A percentile compares a stretch with the other conserved stretches of the same genome.
Conservation (phyloP, 2,888 invertebrate species). For the Calameuta pallipes region DNA sequence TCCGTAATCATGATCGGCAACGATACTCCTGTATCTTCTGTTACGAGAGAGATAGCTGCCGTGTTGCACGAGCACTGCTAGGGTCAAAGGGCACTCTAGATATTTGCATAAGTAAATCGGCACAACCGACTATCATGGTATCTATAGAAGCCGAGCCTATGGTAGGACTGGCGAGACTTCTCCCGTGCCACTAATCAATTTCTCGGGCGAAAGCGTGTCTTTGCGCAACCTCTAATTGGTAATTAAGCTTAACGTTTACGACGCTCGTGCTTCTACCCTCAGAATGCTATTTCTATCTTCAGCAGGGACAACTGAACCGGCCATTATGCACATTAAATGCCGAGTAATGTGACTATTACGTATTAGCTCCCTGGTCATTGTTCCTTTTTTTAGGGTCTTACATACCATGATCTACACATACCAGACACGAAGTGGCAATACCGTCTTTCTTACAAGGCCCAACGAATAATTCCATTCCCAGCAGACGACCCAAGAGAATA, state of each 20-base stretch:
- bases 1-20: background rate
- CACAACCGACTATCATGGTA: background rate
- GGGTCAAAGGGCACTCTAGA: background rate
- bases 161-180: background rate
- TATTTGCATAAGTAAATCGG: conserved; percentile 5
- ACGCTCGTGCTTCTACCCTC: conserved; percentile 14
- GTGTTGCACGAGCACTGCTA: background rate
- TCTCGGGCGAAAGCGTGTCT: conserved; percentile 61
- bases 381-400: background rate
- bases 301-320: background rate
- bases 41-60: background rate
- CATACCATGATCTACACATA: background rate
- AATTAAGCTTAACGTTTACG: conserved; percentile 62
- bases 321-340: background rate
- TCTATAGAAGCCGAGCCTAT: background rate
- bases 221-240: conserved; percentile 63
- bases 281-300: background rate
- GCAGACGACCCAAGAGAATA: background rate
- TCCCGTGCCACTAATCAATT: conserved; percentile 60
- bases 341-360: background rate
- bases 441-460: background rate
- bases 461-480: background rate
- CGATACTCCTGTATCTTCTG: background rate
- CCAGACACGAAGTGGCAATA: background rate
- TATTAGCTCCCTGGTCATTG: background rate